Conservation (phyloP, 2,113 vertebrate species). For the Leptosomus discolor region DNA sequence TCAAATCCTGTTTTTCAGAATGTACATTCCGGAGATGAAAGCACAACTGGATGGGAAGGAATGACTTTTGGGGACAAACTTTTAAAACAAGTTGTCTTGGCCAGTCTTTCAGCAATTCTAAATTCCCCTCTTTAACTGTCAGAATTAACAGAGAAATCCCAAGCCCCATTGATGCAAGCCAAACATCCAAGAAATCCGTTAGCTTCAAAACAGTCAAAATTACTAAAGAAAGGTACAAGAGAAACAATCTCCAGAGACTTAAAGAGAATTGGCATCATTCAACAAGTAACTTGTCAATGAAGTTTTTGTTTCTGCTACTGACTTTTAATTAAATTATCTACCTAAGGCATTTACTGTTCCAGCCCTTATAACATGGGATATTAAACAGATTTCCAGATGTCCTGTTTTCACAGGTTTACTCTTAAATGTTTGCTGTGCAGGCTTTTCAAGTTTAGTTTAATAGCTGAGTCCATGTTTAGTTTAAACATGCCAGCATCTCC, state of each 20-base stretch:
- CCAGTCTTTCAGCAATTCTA: not conserved
- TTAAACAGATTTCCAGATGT: not conserved
- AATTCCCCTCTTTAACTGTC: constrained; percentile 59
- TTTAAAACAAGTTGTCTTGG: not conserved
- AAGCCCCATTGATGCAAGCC: not conserved
- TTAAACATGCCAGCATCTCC: not conserved
- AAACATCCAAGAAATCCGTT: constrained; percentile 1
- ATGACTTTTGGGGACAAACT: not conserved
- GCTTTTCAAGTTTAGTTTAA: not conserved
- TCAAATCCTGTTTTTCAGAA: not conserved
- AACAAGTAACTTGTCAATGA: not conserved
- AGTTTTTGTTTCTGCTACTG: not conserved
- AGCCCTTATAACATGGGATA: not conserved
- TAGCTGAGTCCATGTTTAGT: not conserved
- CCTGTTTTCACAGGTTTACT: not conserved
- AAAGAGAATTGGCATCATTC: not conserved
- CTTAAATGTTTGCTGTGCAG: not conserved
- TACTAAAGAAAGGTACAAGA: not conserved
- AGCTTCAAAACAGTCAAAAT: constrained; percentile 28
- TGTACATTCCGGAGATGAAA: not conserved
- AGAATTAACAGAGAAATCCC: constrained; percentile 61
- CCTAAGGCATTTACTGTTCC: not conserved
- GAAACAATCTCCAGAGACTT: not conserved
- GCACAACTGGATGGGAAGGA: not conserved
- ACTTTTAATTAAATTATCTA: not conserved